Conservation (phyloP, 2,888 invertebrate species). For the Polymixis flavicincta region DNA sequence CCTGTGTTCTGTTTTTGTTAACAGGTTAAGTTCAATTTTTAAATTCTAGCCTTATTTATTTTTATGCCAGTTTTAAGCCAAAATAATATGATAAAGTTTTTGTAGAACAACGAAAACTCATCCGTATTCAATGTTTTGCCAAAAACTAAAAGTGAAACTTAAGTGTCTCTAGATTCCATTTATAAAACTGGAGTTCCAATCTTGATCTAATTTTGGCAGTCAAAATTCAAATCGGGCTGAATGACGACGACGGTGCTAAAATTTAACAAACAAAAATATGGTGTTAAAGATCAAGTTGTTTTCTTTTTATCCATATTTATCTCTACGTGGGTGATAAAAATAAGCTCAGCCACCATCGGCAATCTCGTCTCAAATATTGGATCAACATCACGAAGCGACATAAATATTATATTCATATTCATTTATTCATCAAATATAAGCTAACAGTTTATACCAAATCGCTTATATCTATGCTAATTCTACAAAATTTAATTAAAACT, state of each 20-base stretch:
- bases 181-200: conserved; percentile 5
- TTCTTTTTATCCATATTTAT: conserved; percentile 38
- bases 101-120: background rate
- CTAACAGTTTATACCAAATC: too few species aligned
- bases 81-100: background rate
- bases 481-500: too few species aligned
- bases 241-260: background rate
- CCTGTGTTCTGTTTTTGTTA: background rate
- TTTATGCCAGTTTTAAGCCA: too few species aligned
- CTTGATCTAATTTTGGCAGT: conserved; percentile 3
- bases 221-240: conserved; percentile 4
- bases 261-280: conserved; percentile 7
- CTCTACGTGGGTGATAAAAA: conserved; percentile 41
- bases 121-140: too few species aligned
- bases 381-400: conserved; percentile 15
- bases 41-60: background rate
- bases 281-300: conserved; percentile 20
- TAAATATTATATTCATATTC: too few species aligned
- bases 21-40: background rate
- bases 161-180: background rate
- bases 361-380: conserved; percentile 33
- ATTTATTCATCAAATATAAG: too few species aligned
- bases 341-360: conserved; percentile 29
- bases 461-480: too few species aligned
- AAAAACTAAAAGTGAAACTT: background rate